Evolutionary conservation across 2,113 vertebrate species (phyloP).

Genomic region (Channa maculata): DNA sequence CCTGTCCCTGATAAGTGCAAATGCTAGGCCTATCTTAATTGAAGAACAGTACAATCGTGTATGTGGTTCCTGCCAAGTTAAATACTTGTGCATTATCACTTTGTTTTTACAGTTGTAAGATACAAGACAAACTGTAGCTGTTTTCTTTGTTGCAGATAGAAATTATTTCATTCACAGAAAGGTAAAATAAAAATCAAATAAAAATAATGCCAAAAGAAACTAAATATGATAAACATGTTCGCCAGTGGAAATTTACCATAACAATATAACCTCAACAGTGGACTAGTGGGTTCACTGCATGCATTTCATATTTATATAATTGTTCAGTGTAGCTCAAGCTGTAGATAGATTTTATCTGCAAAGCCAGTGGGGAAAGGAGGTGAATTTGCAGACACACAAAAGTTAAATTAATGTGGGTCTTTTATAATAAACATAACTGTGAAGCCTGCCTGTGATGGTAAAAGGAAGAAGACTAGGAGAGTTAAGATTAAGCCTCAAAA

Average conservation of each 20-base stretch:
- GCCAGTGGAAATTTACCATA: not conserved
- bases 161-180: not conserved
- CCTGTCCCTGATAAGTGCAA: constrained; percentile 42
- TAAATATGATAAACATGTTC: constrained; percentile 3
- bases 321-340: not conserved
- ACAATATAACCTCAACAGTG: not conserved
- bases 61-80: constrained; percentile 37
- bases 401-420: constrained; percentile 42
- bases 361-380: not conserved
- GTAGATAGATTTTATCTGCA: constrained; percentile 4
- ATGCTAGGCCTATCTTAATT: constrained; percentile 33
- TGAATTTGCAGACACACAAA: constrained; percentile 15
- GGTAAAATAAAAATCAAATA: not conserved
- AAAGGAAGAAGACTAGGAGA: constrained; percentile 31
- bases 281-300: not conserved
- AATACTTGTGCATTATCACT: constrained; percentile 13
- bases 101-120: not conserved
- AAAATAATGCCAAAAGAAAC: not conserved
- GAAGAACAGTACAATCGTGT: constrained; percentile 33
- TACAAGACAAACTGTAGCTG: not conserved
- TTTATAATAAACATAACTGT: constrained; percentile 37
- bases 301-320: not conserved
- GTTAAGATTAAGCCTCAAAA: constrained; percentile 38
- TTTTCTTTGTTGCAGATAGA: too few relatives aligned
- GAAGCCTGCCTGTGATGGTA: constrained; percentile 3